Conservation (phyloP, 2,113 vertebrate genomes). For the Rissa tridactyla region DNA sequence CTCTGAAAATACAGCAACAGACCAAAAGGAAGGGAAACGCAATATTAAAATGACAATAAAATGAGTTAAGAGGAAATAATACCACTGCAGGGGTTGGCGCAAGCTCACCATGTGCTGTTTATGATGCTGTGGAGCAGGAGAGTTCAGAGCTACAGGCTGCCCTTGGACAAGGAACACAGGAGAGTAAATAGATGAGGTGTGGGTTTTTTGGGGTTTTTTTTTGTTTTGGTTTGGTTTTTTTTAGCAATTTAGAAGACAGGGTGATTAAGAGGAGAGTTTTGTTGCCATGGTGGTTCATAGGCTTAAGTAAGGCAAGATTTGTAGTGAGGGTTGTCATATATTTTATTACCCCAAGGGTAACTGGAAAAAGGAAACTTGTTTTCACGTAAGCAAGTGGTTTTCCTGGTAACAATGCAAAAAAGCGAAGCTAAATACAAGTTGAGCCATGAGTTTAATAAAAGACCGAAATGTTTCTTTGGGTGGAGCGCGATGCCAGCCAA, state of each 20-base stretch:
- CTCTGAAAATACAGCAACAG: not conserved
- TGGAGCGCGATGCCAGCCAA: not conserved
- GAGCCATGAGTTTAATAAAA: not conserved
- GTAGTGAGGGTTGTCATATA: not conserved
- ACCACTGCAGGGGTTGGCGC: not conserved
- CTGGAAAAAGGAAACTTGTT: not conserved
- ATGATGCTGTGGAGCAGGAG: not conserved
- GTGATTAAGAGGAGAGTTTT: not conserved
- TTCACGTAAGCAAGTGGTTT: not conserved
- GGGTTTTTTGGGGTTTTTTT: no score
- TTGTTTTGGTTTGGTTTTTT: not conserved
- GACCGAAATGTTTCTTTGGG: not conserved
- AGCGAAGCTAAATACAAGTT: not conserved
- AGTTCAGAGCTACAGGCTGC: not conserved
- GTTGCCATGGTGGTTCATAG: not conserved
- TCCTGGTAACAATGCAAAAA: not conserved
- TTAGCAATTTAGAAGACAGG: not conserved
- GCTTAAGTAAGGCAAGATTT: not conserved
- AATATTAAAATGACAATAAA: not conserved
- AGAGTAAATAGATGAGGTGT: not conserved
- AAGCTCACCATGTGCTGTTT: accelerated
- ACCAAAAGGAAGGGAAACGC: not conserved
- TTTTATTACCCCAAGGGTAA: not conserved
- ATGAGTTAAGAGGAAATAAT: not conserved
- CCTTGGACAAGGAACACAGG: not conserved